These are phyloP conservation scores for Paramormyrops hopkinsi DNA, from an alignment of 2,797 vertebrate genomes.

Conservation along the genomic window DNA sequence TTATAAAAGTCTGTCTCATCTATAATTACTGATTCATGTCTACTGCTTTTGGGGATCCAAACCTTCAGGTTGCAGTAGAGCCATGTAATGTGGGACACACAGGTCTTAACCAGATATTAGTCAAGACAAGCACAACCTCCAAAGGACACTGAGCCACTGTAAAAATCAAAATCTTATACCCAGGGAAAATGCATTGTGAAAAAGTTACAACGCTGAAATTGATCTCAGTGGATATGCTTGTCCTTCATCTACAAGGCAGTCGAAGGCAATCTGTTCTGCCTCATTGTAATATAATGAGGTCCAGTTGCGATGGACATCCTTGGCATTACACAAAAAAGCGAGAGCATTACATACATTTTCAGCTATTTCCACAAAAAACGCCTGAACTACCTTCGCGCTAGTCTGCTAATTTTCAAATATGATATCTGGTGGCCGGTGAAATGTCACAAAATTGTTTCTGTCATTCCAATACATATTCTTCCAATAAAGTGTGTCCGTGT, in stretches of 20 bases:
- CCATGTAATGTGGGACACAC: background rate
- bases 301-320: conserved; percentile 31
- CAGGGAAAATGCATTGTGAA: background rate
- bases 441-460: conserved; percentile 17
- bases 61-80: background rate
- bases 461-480: background rate
- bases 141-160: conserved; percentile 4
- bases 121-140: background rate
- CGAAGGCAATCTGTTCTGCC: conserved; percentile 44
- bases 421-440: conserved; percentile 50
- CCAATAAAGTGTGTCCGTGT: background rate
- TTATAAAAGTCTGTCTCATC: background rate
- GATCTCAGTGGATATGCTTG: background rate
- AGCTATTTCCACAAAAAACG: conserved; percentile 52
- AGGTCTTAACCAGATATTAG: background rate
- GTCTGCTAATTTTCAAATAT: conserved; percentile 53
- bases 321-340: conserved; percentile 53
- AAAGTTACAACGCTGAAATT: background rate
- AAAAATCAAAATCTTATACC: background rate
- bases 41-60: background rate
- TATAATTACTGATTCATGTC: background rate
- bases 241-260: conserved; percentile 38
- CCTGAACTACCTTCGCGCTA: conserved; percentile 21
- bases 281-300: conserved; percentile 40
- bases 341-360: conserved; percentile 33